phyloP scores from a whole-genome alignment of 2,113 vertebrate species.

The Rhabdornis inornatus region DNA sequence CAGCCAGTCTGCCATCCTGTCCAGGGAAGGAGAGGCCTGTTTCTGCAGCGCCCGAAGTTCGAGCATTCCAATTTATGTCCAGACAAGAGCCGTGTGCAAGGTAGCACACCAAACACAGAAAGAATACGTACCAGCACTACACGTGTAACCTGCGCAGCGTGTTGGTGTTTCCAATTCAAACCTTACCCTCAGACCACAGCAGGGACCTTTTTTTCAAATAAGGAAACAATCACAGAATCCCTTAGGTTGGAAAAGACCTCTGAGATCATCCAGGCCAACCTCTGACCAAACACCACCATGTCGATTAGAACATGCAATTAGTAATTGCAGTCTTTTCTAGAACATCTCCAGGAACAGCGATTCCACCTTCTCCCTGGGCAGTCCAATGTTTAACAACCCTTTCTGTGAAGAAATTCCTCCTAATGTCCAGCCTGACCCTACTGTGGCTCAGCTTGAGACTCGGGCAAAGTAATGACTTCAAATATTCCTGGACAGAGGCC shows the following conservation, averaged over 20 bases:
- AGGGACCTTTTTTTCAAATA: not conserved
- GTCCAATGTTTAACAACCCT: not conserved
- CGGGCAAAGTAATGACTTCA: not conserved
- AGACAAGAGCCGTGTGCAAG: not conserved
- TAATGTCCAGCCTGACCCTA: not conserved
- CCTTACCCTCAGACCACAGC: not conserved
- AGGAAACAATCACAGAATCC: not conserved
- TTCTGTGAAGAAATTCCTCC: not conserved
- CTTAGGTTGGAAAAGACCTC: not conserved
- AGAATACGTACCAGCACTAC: not conserved
- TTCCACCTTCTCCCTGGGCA: not conserved
- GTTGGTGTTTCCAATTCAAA: not conserved
- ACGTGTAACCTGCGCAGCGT: accelerated
- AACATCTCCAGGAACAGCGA: not conserved
- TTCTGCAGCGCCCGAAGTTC: not conserved
- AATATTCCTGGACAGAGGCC: accelerated
- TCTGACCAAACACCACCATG: accelerated
- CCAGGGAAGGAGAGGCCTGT: not conserved
- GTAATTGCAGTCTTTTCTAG: not conserved
- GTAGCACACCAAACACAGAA: not conserved
- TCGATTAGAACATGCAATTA: not conserved
- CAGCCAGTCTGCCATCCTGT: too few species aligned
- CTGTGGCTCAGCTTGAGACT: not conserved
- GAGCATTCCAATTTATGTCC: not conserved
- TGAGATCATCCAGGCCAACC: not conserved